A percentile compares a stretch with the other conserved stretches of the same genome.
Evolutionary conservation across 2,888 invertebrate genomes (phyloP).

Genomic region (Dermolepida albohirtum): DNA sequence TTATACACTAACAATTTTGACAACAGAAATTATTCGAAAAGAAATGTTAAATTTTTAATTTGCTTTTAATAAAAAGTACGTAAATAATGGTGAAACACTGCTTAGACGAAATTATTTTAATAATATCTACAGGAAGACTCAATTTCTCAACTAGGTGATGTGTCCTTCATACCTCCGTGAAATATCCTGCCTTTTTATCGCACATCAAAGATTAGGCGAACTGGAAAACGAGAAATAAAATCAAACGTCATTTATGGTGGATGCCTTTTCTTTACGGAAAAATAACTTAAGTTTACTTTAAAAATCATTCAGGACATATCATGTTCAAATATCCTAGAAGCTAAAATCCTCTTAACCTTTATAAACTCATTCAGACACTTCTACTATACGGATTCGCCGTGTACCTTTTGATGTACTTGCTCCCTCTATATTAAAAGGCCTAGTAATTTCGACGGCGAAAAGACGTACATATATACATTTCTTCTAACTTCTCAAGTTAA

Average conservation of each 20-base stretch:
- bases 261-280: neutral
- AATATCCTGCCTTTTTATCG: neutral
- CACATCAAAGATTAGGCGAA: neutral
- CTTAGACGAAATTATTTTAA: too few species aligned
- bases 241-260: too few species aligned
- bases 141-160: too few species aligned
- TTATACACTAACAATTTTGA: too few species aligned
- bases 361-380: neutral
- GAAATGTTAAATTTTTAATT: too few species aligned
- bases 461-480: too few species aligned
- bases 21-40: too few species aligned
- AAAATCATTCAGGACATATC: neutral
- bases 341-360: constrained; percentile 4
- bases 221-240: too few species aligned
- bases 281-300: neutral
- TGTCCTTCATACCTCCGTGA: neutral
- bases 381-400: neutral
- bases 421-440: neutral
- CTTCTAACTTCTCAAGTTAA: too few species aligned
- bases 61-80: too few species aligned
- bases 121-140: too few species aligned
- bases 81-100: too few species aligned
- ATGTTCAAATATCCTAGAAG: neutral
- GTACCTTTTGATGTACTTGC: constrained; percentile 2
- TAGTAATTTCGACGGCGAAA: neutral